These are phyloP conservation scores for Brachyhypopomus occidentalis DNA, from an alignment of 2,113 vertebrate species.

Conservation along the genomic window DNA sequence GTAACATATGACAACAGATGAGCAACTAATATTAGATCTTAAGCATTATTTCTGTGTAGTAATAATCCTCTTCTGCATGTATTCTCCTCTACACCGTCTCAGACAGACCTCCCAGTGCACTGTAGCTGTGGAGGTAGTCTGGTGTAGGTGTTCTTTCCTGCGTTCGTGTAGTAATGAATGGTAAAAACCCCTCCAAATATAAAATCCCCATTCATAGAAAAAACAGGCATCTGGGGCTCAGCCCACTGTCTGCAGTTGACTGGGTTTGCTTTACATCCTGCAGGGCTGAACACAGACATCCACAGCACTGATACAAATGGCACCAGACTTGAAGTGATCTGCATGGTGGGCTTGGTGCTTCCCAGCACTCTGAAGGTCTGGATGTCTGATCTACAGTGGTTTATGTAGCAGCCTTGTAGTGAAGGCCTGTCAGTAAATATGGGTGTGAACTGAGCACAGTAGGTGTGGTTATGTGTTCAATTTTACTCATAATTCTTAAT, in stretches of 20 bases:
- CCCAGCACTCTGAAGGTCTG: neutral
- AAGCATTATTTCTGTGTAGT: neutral
- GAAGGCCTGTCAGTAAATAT: neutral
- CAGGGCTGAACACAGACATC: too few species aligned
- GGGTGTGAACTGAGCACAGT: neutral
- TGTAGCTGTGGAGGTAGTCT: too few species aligned
- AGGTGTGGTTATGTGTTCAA: neutral
- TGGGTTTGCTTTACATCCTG: neutral
- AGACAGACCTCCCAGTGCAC: slow-evolving; percentile 24
- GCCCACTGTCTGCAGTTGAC: slow-evolving; percentile 60
- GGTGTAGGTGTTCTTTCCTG: slow-evolving; percentile 26
- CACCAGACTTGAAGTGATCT: too few species aligned
- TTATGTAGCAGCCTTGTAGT: neutral
- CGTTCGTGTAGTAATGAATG: slow-evolving; percentile 58
- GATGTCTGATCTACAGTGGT: neutral
- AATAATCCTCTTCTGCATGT: neutral
- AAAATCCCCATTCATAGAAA: slow-evolving; percentile 67
- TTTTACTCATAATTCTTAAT: neutral
- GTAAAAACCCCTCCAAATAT: slow-evolving; percentile 69
- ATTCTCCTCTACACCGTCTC: too few species aligned
- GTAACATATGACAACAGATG: too few species aligned
- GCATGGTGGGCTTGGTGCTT: too few species aligned
- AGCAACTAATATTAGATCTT: too few species aligned
- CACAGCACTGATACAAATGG: too few species aligned
- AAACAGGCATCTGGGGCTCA: slow-evolving; percentile 48